Conservation (phyloP, 53 echinoderm and acorn worm genomes). For the Paracentrotus lividus region DNA sequence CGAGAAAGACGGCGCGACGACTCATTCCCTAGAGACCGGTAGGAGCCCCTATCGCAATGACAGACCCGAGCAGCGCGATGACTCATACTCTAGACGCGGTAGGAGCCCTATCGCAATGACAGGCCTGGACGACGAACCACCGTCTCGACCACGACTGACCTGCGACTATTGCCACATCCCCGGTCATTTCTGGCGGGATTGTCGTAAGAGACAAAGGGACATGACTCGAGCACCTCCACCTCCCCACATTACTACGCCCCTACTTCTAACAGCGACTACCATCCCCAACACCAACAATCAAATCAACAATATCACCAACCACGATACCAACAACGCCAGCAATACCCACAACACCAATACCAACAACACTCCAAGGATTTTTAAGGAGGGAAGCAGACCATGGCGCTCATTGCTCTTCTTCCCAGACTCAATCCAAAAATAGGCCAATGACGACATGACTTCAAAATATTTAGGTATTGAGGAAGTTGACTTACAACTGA, state of each 20-base stretch:
- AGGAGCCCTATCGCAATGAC: background rate
- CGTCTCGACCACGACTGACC: background rate
- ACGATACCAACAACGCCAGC: constrained; percentile 3
- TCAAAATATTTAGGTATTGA: constrained; percentile 20
- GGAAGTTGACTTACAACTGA: constrained; percentile 40
- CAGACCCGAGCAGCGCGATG: background rate
- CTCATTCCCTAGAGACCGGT: too few species aligned
- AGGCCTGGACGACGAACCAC: background rate
- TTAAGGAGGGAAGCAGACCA: background rate
- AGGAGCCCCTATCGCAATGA: too few species aligned
- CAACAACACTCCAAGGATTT: background rate
- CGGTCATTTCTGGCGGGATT: constrained; percentile 15
- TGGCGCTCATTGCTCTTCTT: constrained; percentile 46
- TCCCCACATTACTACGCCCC: background rate
- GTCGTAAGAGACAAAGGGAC: constrained; percentile 10
- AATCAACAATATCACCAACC: background rate
- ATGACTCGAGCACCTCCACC: background rate
- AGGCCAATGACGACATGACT: background rate
- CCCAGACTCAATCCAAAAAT: constrained; percentile 26
- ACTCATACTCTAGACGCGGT: background rate
- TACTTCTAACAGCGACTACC: background rate
- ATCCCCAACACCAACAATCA: background rate
- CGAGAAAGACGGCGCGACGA: background rate
- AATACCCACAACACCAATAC: too few species aligned
- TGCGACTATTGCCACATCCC: background rate